Conservation (phyloP, 30 jellyfish, hydroid and myxozoan genomes). For the Cassiopea xamachana region DNA sequence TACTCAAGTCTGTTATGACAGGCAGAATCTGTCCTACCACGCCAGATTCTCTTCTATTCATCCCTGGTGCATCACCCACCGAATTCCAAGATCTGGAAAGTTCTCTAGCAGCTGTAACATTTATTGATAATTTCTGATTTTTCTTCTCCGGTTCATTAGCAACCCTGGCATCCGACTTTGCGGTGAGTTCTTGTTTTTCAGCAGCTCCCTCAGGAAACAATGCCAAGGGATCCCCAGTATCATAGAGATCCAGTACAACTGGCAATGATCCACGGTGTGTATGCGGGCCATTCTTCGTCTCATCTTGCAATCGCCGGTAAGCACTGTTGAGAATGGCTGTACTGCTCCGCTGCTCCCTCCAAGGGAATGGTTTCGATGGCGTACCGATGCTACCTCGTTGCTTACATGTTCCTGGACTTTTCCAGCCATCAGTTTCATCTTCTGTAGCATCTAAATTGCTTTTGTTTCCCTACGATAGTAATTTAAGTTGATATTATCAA, state of each 20-base stretch:
- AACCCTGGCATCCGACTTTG: background rate
- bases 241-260: background rate
- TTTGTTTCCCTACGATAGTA: background rate
- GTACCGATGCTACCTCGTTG: too few relatives aligned
- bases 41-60: background rate
- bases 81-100: conserved; percentile 6
- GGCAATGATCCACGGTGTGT: conserved; percentile 59
- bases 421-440: background rate
- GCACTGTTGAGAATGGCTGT: conserved; percentile 83
- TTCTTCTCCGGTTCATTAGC: background rate
- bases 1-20: conserved; percentile 26
- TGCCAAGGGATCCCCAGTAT: background rate
- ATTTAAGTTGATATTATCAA: too few relatives aligned
- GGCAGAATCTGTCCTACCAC: conserved; percentile 20
- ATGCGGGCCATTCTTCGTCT: background rate
- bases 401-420: background rate
- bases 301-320: conserved; percentile 42
- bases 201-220: background rate
- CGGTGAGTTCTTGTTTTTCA: background rate
- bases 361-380: conserved; percentile 47
- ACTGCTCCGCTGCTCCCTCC: conserved; percentile 70
- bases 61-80: background rate
- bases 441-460: background rate
- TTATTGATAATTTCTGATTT: conserved; percentile 2
- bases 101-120: conserved; percentile 45